Base-by-base conservation (phyloP, 2,113 vertebrate species). In the Hystrix cristata region DNA sequence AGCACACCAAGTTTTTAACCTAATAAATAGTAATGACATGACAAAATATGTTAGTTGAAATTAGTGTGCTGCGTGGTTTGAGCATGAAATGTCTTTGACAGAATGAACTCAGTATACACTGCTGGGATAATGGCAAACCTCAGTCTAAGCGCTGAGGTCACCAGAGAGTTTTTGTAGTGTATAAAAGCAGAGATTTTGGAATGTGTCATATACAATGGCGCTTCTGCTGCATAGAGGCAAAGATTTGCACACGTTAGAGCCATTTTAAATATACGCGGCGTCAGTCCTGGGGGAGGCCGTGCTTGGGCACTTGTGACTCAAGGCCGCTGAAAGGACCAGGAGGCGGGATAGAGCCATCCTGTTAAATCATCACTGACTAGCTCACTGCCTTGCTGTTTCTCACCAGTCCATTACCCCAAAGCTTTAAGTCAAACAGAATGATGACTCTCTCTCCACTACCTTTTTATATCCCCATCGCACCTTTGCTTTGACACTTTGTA, bases 361-460 rank as follows among this genome's bases (percentile, higher is more conserved):
- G 65, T 14, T 57, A n/a, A 9, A 15, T 34, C 29, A 25, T 1
- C 1, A 0, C 19, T 48, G 12, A 71, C 34, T 43, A 43, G 34
- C 71, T 65, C 71, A 25, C 14, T 4, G 8, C 23, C 71, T 25
- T 5, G 43, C 10, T 59, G 21, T 65, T 88, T 60, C 53, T 80
- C 55, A 78, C 29, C 34, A 84, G 51, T 18, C 46, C 82, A 90
- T 86, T 78, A 34, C 55, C 55, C 55, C 29, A 94, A 97, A 91
- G 67, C 43, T 80, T 92, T 57, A 87, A 69, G 51, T 79, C 38
- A 83, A 88, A 87, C 34, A 19, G 4, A 69, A 46, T 72, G 21
- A 72, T 62, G 27, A 15, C 65, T 72, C 7, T 76, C 90, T 90
- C 91, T 69, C 43, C n/a, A 87, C 79, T 10, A 1, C 21, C 59